Base-by-base conservation (phyloP, 2,113 vertebrate species). In the Tragelaphus strepsiceros region DNA sequence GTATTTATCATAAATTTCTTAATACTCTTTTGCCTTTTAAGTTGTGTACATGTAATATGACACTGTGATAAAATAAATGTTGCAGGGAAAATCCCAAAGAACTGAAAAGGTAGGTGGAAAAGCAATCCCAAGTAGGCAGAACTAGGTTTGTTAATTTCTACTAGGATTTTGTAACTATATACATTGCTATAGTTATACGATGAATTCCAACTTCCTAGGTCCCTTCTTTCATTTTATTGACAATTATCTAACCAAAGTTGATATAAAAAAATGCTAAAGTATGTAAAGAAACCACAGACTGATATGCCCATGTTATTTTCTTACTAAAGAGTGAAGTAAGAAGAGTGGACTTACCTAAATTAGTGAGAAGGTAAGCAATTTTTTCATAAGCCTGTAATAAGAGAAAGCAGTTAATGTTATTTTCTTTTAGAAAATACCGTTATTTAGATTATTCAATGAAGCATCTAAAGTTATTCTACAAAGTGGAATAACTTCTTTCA, bases 311-410 rank as follows among this genome's bases (percentile, higher is more conserved):
- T 51, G 32, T 24, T 62, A 62, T 74, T 80, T 58, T 89, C 49
- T 94, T 82, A 82, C 35, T 87, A 71, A 80, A 22, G 24, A 64
- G 7, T 35, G 4, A 93, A 54, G 32, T 77, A 82, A 90, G 6
- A 74, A 92, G 56, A 80, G 92, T 5, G 4, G 51, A 97, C 99
- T 99, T 98, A 99, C 99, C 99, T 98, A 99, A 98, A 98, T 99
- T 99, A 97, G 99, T 99, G 94, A 99, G 99, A 74, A 99, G 99
- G 98, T 99, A 99, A 35, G 99, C 99, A 98, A 99, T 99, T 98
- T 99, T 99, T 98, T 99, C 99, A 99, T 99, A 99, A 3, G 99
- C 99, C 99, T 99, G 64, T 12, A 98, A 98, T 22, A 96, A 97
- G 26, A 97, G 32, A 95, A 15, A 78, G 43, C 15, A 61, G 24